Base-by-base conservation (phyloP, 2,113 vertebrate genomes). In the Sphyrna mokarran region DNA sequence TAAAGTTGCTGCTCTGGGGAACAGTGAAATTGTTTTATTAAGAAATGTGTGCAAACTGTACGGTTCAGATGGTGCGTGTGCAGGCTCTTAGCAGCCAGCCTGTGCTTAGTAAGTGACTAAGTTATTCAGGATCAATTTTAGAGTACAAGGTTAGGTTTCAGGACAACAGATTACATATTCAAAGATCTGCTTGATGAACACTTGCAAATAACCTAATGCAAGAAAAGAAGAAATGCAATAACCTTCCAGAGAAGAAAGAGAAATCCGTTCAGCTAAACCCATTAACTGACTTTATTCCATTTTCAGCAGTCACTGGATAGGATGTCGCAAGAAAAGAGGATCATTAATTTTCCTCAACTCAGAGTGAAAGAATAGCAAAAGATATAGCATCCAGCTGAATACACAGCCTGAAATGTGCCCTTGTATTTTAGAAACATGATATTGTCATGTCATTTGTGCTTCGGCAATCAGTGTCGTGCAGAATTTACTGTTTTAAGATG, bases 71-170 rank as follows among this genome's bases (percentile, higher is more conserved):
- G 43, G 43, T 95, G 93, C 40, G 22, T 70, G 37, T 40, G 40
- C 68, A 94, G 66, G 68, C n/a, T 43, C 22, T 48, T 8, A 43
- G 68, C 68, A 70, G 68, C 10, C 43, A 37, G 16, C 68, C 93
- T 48, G 69, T 33, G 68, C 40, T 95, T 72, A 72, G 23, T 33
- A 95, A 76, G 23, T 72, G 26, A 95, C 43, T 95, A 69, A 94
- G 93, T 70, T 94, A 95, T 95, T 95, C 94, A 95, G 43, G 94
- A 95, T 95, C 94, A 95, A 76, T 95, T 95, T 76, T 23, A 54
- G 69, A 95, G 23, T 72, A 40, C 94, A 76, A 76, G 94, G 68
- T 43, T 43, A 95, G 66, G 20, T 94, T 94, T 70, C 68, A 70
- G 43, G 94, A 76, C 68, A 95, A 54, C 68, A 48, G 11, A 76